phyloP scores from a whole-genome alignment of 2,113 vertebrate species.

The human region GRCh38 chrX:31085001-31085500 shows the following conservation, averaged over 20 bases:
- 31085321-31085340: background rate
- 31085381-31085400: background rate
- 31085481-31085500: background rate
- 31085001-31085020: background rate
- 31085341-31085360: background rate
- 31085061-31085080: background rate
- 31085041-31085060: background rate
- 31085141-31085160: background rate
- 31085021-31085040: constrained; percentile 3
- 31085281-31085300: background rate
- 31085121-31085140: background rate
- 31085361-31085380: background rate
- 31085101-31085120: background rate
- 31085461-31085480: background rate
- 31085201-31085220: background rate
- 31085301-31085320: background rate
- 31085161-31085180: background rate
- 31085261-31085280: background rate
- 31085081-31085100: background rate
- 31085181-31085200: background rate
- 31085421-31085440: background rate
- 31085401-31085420: constrained; percentile 7
- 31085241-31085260: background rate
- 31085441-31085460: background rate
- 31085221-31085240: background rate